Evolutionary conservation across 2,797 vertebrate species (phyloP).

Genomic region (Coracias cyanogaster): DNA sequence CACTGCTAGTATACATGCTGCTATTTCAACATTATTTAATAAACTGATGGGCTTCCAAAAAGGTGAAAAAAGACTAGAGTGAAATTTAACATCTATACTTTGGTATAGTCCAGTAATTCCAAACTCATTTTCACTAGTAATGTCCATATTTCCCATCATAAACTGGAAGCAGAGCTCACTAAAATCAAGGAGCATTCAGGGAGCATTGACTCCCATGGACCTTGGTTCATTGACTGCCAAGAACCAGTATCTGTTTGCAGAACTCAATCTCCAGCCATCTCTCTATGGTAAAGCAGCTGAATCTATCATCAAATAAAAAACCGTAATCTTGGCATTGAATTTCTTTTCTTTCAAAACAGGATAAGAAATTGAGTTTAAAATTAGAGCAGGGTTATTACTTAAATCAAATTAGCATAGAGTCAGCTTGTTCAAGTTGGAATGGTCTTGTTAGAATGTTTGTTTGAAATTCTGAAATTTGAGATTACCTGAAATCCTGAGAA

Average conservation of each 20-base stretch:
- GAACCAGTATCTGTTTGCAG: neutral
- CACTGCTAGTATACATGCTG: neutral
- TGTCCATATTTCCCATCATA: neutral
- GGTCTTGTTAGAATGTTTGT: neutral
- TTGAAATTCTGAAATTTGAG: neutral
- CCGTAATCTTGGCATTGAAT: neutral
- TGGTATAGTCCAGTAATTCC: neutral
- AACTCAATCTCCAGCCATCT: neutral
- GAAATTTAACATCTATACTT: neutral
- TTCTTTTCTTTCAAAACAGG: neutral
- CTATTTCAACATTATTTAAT: neutral
- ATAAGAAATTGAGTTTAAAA: neutral
- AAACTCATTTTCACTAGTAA: neutral
- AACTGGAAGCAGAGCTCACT: neutral
- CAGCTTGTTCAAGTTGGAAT: neutral
- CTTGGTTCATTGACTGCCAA: neutral
- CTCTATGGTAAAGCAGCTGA: neutral
- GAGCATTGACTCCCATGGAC: neutral
- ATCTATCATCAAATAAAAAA: neutral
- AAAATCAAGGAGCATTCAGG: neutral
- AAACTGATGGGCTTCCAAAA: neutral
- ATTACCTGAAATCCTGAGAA: neutral
- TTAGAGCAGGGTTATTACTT: neutral
- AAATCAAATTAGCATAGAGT: neutral
- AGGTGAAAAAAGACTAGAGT: neutral